Evolutionary conservation across 2,797 vertebrate genomes (phyloP), one percentile per base, ranked within the genome.

Genomic region (Chelonia mydas): DNA sequence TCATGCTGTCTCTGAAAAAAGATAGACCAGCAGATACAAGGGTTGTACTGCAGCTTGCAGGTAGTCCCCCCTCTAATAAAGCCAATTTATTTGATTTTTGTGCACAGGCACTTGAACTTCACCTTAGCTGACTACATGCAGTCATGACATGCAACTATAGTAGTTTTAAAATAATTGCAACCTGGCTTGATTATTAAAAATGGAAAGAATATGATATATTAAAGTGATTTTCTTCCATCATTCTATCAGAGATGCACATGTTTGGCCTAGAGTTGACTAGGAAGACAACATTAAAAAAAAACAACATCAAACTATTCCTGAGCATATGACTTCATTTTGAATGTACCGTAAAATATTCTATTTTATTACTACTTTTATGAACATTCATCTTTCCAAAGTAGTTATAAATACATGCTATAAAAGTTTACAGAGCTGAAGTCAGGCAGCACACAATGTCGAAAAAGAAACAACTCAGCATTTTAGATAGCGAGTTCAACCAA

Each of bases 231-330:
- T 88, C 83, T 57, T 84, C 93, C 83, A 87, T 19, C 47, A 55
- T 28, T 17, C n/a, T 45, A 33, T 55, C 28, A 81, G 7, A 11
- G 72, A 16, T 61, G 15, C 78, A 97, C 94, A 84, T 88, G 91
- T 96, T 96, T 97, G 78, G 92, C 94, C 84, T 96, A 76, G 83
- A 78, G 31, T n/a, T 82, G 83, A 93, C 88, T 33, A 89, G 57
- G 76, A 80, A 93, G 89, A 90, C 94, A 3, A 97, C 86, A 85
- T 80, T 78, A 96, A 97, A 92, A 94, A 93, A n/a, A n/a, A n/a
- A n/a, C n/a, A n/a, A n/a, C n/a, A n/a, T 93, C 88, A 88, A 72
- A 87, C 90, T 95, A 93, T 97, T 97, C 95, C 96, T 97, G 96
- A 97, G 96, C 92, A 96, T 37, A 16, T 77, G 17, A 77, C 61